Percentiles rank a stretch among this genome's conserved stretches.
Conservation (phyloP, 2,888 invertebrate species). For the Pseudococcus jackbeardsleyi region DNA sequence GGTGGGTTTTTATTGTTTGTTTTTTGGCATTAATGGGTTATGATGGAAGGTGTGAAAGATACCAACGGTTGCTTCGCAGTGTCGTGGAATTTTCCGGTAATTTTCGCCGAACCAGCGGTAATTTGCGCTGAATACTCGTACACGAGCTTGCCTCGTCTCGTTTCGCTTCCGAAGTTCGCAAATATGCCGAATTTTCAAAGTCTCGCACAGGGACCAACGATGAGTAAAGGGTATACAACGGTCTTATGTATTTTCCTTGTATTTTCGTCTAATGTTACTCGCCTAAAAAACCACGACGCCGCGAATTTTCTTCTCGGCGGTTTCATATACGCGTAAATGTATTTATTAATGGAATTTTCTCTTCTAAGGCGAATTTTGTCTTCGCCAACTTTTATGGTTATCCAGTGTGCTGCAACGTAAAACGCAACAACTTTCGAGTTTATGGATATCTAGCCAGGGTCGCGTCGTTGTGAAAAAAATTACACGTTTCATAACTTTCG, state of each 20-base stretch:
- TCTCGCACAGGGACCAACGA: background rate
- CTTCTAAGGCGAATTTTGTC: background rate
- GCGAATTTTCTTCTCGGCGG: slow-evolving; percentile 20
- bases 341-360: slow-evolving; percentile 15
- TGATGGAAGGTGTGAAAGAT: background rate
- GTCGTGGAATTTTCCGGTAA: slow-evolving; percentile 30
- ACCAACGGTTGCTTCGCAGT: background rate
- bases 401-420: background rate
- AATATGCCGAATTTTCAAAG: slow-evolving; percentile 27
- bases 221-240: background rate
- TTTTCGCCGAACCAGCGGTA: slow-evolving; percentile 1
- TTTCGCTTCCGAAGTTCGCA: background rate
- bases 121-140: background rate
- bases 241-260: slow-evolving; percentile 20
- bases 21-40: slow-evolving; percentile 6
- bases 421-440: background rate
- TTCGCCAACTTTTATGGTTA: background rate
- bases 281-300: slow-evolving; percentile 4
- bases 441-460: background rate
- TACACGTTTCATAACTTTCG: background rate
- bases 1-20: slow-evolving; percentile 41
- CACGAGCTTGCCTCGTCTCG: background rate
- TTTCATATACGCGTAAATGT: slow-evolving; percentile 1
- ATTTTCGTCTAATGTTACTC: background rate
- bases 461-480: background rate